Evolutionary conservation across 2,888 invertebrate genomes (phyloP), one percentile per base, ranked within the genome.

Genomic region (Cerastis leucographa): DNA sequence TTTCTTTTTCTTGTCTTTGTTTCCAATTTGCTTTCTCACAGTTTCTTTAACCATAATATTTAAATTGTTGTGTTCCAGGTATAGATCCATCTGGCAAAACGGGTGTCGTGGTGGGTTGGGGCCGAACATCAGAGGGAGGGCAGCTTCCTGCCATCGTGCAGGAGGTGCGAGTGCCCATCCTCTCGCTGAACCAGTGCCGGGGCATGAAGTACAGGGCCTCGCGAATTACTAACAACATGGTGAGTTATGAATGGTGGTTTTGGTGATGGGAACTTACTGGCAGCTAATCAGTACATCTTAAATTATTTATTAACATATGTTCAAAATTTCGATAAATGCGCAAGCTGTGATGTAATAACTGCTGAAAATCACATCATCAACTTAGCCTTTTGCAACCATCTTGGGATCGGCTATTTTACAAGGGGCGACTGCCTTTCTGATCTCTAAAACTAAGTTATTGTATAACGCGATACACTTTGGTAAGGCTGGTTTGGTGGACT

Each of bases 41-140:
- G 62, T 62, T 40, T 40, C 59, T 62, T 7, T 40, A 42, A 42
- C n/a, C 14, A n/a, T 14, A 22, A 14, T 6, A 35, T 42, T 64
- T n/a, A 8, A 62, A 40, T 25, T 61, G 3, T 69, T 3, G 7
- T 62, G 19, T 91, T 91, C 3, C 88, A 97, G 97, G 94, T 76
- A 92, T 92, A 42, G 98, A 98, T 88, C 98, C 98, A 68, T 97
- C 98, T 1, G 98, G 98, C 51, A 97, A 97, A 89, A 96, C 97
- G 75, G 98, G 98, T 17, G 97, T 98, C 0, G 98, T 98, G 12
- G 98, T 98, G 14, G 99, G 99, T 5, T 99, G 99, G 99, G 99
- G 99, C 0, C 97, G 98, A 12, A 98, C 98, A 0, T 97, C 98
- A 0, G 99, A 99, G 92, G 98, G 98, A 6, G 98, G 99, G 1